Evolutionary conservation across 2,888 invertebrate species (phyloP).

Genomic region (Meandrusa payeni): DNA sequence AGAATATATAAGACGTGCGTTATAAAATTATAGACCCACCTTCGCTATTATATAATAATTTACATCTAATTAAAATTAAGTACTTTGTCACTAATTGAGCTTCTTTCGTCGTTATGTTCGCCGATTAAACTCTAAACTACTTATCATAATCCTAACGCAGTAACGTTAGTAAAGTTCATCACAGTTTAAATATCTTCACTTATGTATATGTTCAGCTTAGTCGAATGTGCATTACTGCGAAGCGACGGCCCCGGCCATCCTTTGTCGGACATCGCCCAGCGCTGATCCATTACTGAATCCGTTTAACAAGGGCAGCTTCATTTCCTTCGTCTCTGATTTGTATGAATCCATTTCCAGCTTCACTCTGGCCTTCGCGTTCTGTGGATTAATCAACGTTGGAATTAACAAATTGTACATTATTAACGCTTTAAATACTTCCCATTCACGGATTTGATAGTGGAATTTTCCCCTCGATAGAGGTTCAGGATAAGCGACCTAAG

Average conservation of each 20-base stretch:
- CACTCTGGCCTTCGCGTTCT: slow-evolving; percentile 47
- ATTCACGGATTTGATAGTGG: no score
- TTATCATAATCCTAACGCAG: neutral
- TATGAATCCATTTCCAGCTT: slow-evolving; percentile 45
- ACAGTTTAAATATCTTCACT: slow-evolving; percentile 15
- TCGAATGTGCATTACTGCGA: slow-evolving; percentile 48
- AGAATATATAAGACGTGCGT: no score
- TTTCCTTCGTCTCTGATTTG: slow-evolving; percentile 53
- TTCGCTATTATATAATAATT: neutral
- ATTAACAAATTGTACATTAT: neutral
- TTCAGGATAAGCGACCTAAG: no score
- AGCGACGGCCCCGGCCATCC: slow-evolving; percentile 72
- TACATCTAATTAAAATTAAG: slow-evolving; percentile 17
- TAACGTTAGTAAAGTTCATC: slow-evolving; percentile 14
- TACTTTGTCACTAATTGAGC: slow-evolving; percentile 20
- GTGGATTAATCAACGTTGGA: no score
- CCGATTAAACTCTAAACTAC: neutral
- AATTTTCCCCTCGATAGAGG: no score
- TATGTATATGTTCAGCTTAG: neutral
- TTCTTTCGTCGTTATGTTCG: slow-evolving; percentile 2
- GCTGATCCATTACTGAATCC: slow-evolving; percentile 67
- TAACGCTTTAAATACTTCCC: neutral
- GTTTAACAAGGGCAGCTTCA: slow-evolving; percentile 60
- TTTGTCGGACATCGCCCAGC: slow-evolving; percentile 64
- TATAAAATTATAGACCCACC: no score